Evolutionary conservation across 2,888 invertebrate genomes (phyloP).

Genomic region (Eumerus sabulonum): DNA sequence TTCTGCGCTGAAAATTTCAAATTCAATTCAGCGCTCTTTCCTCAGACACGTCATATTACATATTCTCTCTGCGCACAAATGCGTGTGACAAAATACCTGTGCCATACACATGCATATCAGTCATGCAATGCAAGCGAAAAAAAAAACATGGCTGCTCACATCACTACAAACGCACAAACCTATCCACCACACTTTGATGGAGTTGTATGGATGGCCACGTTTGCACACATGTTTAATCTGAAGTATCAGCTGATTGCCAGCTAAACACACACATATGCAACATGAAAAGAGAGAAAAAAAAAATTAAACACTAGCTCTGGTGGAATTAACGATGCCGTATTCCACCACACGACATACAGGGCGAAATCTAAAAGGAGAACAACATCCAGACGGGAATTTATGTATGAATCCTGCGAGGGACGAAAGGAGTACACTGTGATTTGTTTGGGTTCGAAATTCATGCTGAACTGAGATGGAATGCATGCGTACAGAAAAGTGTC

Average conservation of each 20-base stretch:
- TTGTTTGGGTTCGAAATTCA: slow-evolving; percentile 61
- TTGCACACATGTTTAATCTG: slow-evolving; percentile 52
- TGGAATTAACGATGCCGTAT: not conserved
- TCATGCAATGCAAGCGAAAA: slow-evolving; percentile 22
- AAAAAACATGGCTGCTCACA: slow-evolving; percentile 66
- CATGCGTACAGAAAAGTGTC: slow-evolving; percentile 32
- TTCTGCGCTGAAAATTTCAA: slow-evolving; percentile 3
- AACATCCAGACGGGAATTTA: not conserved
- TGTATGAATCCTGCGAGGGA: slow-evolving; percentile 38
- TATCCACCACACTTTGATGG: slow-evolving; percentile 4
- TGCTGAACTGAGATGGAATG: slow-evolving; percentile 45
- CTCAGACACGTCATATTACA: no score
- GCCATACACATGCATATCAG: slow-evolving; percentile 21
- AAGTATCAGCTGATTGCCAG: slow-evolving; percentile 56
- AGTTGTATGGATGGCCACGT: slow-evolving; percentile 45
- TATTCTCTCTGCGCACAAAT: no score
- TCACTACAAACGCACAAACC: no score
- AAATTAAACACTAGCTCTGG: no score
- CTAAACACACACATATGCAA: slow-evolving; percentile 42
- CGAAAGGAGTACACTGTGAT: slow-evolving; percentile 56
- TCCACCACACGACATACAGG: not conserved
- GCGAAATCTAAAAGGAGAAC: slow-evolving; percentile 6
- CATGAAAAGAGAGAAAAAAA: slow-evolving; percentile 9
- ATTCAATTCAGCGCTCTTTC: slow-evolving; percentile 22
- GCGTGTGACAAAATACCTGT: no score